These are phyloP conservation scores for Macrotus californicus DNA, from an alignment of 2,113 vertebrate genomes.

Conservation along the genomic window DNA sequence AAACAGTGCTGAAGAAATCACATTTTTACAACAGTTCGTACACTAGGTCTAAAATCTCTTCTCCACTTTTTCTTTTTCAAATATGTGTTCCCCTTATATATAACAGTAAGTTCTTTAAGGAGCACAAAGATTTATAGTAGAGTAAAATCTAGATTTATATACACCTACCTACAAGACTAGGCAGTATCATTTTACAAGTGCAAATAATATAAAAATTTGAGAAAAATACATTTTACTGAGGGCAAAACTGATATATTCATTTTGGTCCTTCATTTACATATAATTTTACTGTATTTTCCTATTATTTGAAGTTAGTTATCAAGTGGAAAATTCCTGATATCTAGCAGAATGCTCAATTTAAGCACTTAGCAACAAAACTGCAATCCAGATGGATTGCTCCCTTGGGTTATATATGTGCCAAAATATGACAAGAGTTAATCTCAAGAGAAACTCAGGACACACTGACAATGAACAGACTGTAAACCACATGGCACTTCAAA, in stretches of 20 bases:
- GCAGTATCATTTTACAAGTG: neutral
- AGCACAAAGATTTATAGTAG: neutral
- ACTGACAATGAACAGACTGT: slow-evolving; percentile 5
- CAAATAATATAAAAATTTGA: neutral
- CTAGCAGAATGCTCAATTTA: slow-evolving; percentile 47
- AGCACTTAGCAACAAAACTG: slow-evolving; percentile 2
- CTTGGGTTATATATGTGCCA: neutral
- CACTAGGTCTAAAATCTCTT: neutral
- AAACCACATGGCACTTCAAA: neutral
- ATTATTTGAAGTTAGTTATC: slow-evolving; percentile 23
- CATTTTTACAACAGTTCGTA: neutral
- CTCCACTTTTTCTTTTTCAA: neutral
- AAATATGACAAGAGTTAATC: slow-evolving; percentile 37
- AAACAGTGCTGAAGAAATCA: neutral
- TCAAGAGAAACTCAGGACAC: slow-evolving; percentile 31
- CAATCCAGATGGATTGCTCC: slow-evolving; percentile 16
- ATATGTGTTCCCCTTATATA: neutral
- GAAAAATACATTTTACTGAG: neutral
- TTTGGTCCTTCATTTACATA: neutral
- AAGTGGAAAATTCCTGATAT: slow-evolving; percentile 39
- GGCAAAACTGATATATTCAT: neutral
- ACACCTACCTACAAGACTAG: neutral
- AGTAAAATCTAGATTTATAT: neutral
- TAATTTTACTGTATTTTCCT: neutral
- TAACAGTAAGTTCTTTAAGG: neutral